Percentiles rank a stretch among this genome's conserved stretches.
Evolutionary conservation across 2,797 vertebrate genomes (phyloP).

Genomic region (Melanotaenia trifasciata): DNA sequence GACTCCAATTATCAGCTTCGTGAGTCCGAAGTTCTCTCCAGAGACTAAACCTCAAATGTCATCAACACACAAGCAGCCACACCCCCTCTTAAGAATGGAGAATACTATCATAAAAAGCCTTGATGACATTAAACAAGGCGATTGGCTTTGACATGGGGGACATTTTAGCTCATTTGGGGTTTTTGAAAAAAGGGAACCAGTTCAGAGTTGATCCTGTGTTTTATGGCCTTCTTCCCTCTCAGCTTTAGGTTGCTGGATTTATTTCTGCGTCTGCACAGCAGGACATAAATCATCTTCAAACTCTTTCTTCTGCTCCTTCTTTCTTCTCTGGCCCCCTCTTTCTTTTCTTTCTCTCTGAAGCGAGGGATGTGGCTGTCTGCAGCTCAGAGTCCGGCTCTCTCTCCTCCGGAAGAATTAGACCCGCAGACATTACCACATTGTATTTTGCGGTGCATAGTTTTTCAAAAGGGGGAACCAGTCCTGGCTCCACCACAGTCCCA

Average conservation of each 20-base stretch:
- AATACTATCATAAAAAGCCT: slow-evolving; percentile 70
- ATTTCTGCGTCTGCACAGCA: slow-evolving; percentile 77
- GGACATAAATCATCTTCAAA: slow-evolving; percentile 81
- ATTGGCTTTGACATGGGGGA: slow-evolving; percentile 77
- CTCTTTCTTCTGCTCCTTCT: slow-evolving; percentile 66
- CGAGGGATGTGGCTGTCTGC: slow-evolving; percentile 75
- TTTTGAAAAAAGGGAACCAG: slow-evolving; percentile 61
- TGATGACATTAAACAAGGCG: slow-evolving; percentile 78
- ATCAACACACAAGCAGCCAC: slow-evolving; percentile 27
- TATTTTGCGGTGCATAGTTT: slow-evolving; percentile 82
- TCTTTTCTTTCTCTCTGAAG: slow-evolving; percentile 50
- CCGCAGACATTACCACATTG: slow-evolving; percentile 87
- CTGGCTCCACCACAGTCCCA: slow-evolving; percentile 73
- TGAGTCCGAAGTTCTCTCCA: slow-evolving; percentile 28
- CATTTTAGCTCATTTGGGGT: slow-evolving; percentile 79
- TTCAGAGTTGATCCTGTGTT: slow-evolving; percentile 73
- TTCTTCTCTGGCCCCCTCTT: slow-evolving; percentile 39
- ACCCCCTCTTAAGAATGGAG: slow-evolving; percentile 52
- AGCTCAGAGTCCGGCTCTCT: slow-evolving; percentile 75
- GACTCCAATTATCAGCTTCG: slow-evolving; percentile 56
- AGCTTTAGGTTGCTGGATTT: slow-evolving; percentile 73
- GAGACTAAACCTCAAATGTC: slow-evolving; percentile 44
- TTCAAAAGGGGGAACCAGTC: slow-evolving; percentile 74
- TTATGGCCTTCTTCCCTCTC: slow-evolving; percentile 74
- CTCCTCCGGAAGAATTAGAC: slow-evolving; percentile 86